Evolutionary conservation across 2,797 vertebrate genomes (phyloP), one percentile per base, ranked within the genome.

Genomic region (Cygnus olor): DNA sequence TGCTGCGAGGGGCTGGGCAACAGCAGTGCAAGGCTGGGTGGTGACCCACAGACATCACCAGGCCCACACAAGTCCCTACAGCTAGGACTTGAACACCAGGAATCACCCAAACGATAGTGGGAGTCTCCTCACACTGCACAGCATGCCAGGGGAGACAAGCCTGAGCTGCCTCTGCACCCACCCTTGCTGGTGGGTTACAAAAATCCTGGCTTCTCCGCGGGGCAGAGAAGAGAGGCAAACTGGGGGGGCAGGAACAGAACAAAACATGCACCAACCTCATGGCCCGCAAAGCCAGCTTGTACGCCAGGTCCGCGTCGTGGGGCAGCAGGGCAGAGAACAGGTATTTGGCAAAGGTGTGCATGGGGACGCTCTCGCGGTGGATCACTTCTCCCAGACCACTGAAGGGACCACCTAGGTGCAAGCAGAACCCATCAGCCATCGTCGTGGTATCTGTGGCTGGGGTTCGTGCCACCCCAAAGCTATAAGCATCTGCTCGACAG

Each of bases 341-440:
- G 98, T 99, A 99, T 98, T 99, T 99, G 95, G 99, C 99, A 94
- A 99, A 99, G 65, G 99, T 99, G 98, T 99, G 99, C 99, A 99
- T 99, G 93, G 99, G 99, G 56, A 99, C 99, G 1, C 99, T 99
- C 96, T 99, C 99, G 82, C 99, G 98, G 97, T 99, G 99, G 98
- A 99, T 99, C 97, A 99, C 98, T 97, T 99, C 99, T 36, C 99
- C 99, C 14, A 99, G 96, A 54, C 99, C 99, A 4, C 99, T 99
- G 98, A 99, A 99, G 5, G 99, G 99, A 88, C 99, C 99, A 80
- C 99, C 99, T 99, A 96, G 30, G 96, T 25, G 36, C 88, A 70
- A 97, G 81, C 96, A 97, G 88, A 97, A 80, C 88, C 90, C n/a
- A 30, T 94, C 92, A 96, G 85, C 56, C 44, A n/a, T 45, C 70